Conservation (phyloP, 2,113 vertebrate species). For the Xiphophorus maculatus region DNA sequence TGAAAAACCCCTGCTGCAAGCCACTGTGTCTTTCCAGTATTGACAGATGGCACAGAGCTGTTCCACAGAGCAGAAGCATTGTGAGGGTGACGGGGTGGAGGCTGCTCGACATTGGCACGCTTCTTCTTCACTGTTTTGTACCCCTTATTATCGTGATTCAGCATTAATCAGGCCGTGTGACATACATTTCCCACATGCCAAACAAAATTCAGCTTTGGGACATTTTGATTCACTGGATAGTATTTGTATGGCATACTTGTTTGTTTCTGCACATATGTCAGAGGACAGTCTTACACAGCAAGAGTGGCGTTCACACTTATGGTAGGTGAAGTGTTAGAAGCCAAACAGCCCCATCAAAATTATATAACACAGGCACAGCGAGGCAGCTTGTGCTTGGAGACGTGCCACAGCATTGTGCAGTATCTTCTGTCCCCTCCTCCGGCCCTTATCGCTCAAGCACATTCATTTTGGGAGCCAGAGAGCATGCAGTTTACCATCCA, state of each 20-base stretch:
- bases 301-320: conserved; percentile 46
- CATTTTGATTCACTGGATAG: conserved; percentile 33
- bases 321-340: conserved; percentile 49
- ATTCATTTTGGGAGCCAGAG: conserved; percentile 73
- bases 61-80: conserved; percentile 50
- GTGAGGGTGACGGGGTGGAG: conserved; percentile 34
- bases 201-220: conserved; percentile 17
- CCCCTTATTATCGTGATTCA: conserved; percentile 57
- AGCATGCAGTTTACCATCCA: conserved; percentile 66
- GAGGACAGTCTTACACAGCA: conserved; percentile 14
- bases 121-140: conserved; percentile 16
- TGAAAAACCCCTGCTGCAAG: conserved; percentile 65
- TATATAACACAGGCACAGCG: conserved; percentile 70
- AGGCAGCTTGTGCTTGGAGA: conserved; percentile 67
- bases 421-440: conserved; percentile 74
- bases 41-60: conserved; percentile 76
- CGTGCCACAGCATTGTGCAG: conserved; percentile 68
- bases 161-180: conserved; percentile 48
- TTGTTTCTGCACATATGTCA: conserved; percentile 45
- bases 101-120: conserved; percentile 11
- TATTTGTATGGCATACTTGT: conserved; percentile 12
- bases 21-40: conserved; percentile 69
- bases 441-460: conserved; percentile 74
- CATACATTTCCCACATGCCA: conserved; percentile 18
- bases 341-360: conserved; percentile 50